Conservation (phyloP, 2,888 invertebrate genomes). For the Malthinus flaveolus region DNA sequence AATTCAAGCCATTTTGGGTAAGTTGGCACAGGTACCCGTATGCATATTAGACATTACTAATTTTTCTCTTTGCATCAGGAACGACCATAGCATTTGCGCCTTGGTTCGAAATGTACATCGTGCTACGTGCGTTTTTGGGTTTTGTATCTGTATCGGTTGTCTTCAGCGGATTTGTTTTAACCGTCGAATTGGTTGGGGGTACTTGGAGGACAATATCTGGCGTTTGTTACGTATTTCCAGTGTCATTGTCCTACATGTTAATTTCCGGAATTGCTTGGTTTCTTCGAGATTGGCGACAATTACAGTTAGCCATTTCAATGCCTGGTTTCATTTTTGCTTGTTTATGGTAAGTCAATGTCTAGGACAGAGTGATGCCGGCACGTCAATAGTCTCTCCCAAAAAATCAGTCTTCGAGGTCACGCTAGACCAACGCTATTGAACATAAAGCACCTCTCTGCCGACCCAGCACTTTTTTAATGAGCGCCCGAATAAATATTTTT, state of each 20-base stretch:
- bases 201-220: slow-evolving; percentile 81
- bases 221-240: slow-evolving; percentile 78
- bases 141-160: slow-evolving; percentile 81
- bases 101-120: slow-evolving; percentile 70
- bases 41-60: not conserved
- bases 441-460: too few relatives aligned
- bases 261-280: slow-evolving; percentile 73
- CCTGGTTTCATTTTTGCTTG: slow-evolving; percentile 71
- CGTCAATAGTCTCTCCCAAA: too few relatives aligned
- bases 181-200: slow-evolving; percentile 78
- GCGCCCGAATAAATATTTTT: too few relatives aligned
- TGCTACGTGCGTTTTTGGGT: slow-evolving; percentile 71
- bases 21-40: slow-evolving; percentile 35
- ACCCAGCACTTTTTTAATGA: too few relatives aligned
- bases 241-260: slow-evolving; percentile 74
- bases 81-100: slow-evolving; percentile 68
- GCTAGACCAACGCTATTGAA: too few relatives aligned
- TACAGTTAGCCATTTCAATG: slow-evolving; percentile 73
- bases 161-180: slow-evolving; percentile 77
- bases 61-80: slow-evolving; percentile 38
- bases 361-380: too few relatives aligned
- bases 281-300: slow-evolving; percentile 71
- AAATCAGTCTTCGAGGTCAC: too few relatives aligned
- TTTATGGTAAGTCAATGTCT: slow-evolving; percentile 62
- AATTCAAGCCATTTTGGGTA: slow-evolving; percentile 69